Conservation (phyloP, 2,888 invertebrate genomes). For the Phalera bucephala region DNA sequence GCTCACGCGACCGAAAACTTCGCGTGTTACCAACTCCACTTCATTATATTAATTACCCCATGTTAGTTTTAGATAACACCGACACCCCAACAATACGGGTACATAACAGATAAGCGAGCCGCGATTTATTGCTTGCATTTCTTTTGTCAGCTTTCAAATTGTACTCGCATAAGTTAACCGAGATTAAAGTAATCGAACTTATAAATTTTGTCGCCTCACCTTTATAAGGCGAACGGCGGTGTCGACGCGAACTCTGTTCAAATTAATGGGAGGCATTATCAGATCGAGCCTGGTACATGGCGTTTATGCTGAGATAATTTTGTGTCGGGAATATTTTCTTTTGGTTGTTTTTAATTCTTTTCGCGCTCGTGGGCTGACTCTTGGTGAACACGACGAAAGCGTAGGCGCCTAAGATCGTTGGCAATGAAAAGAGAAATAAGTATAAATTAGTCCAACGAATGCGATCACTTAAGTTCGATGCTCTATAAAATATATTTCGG, state of each 20-base stretch:
- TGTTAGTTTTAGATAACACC: slow-evolving; percentile 69
- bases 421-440: slow-evolving; percentile 19
- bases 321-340: slow-evolving; percentile 61
- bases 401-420: slow-evolving; percentile 44
- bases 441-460: slow-evolving; percentile 30
- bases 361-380: slow-evolving; percentile 46
- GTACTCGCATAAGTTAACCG: slow-evolving; percentile 83
- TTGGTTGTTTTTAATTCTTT: slow-evolving; percentile 18
- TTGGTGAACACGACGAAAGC: slow-evolving; percentile 35
- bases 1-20: slow-evolving; percentile 67
- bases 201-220: slow-evolving; percentile 83
- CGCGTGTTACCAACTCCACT: slow-evolving; percentile 64
- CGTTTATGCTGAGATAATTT: slow-evolving; percentile 82
- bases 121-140: slow-evolving; percentile 82
- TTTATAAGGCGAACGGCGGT: slow-evolving; percentile 77
- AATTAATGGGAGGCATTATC: slow-evolving; percentile 82
- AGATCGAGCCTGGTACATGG: slow-evolving; percentile 80
- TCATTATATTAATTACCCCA: slow-evolving; percentile 81
- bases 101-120: slow-evolving; percentile 71
- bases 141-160: slow-evolving; percentile 84
- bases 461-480: slow-evolving; percentile 15
- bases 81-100: slow-evolving; percentile 74
- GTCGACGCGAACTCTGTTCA: slow-evolving; percentile 82
- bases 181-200: slow-evolving; percentile 84
- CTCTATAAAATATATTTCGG: neutral